Evolutionary conservation across 2,797 vertebrate species (phyloP).

Genomic region (Tenualosa ilisha): DNA sequence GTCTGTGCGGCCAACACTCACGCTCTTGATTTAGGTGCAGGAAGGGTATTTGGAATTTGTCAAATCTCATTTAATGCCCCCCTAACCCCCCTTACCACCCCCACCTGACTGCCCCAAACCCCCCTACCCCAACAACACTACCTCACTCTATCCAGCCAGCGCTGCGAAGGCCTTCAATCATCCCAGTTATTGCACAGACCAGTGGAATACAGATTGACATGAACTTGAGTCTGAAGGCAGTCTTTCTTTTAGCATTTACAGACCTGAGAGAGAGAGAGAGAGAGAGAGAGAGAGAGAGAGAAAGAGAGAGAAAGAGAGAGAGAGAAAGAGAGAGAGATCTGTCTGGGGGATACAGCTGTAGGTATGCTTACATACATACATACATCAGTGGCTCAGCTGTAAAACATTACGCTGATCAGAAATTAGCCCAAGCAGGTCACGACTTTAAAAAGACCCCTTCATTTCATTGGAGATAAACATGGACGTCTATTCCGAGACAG

Average conservation of each 20-base stretch:
- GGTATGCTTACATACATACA: neutral
- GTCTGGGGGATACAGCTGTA: too few relatives aligned
- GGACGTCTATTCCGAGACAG: neutral
- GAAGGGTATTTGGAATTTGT: conserved; percentile 50
- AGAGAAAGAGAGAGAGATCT: too few relatives aligned
- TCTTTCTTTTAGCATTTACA: neutral
- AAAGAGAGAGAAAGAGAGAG: neutral
- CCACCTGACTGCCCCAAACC: neutral
- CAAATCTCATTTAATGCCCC: conserved; percentile 39
- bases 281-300: too few relatives aligned
- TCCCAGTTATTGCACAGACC: neutral
- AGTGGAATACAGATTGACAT: neutral
- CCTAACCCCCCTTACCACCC: neutral
- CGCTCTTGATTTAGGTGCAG: conserved; percentile 50
- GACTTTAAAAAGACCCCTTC: neutral
- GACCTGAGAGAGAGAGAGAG: neutral
- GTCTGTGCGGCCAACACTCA: conserved; percentile 35
- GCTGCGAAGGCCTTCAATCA: conserved; percentile 5
- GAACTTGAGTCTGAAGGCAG: neutral
- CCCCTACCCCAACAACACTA: neutral
- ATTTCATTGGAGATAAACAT: neutral
- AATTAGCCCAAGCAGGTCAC: neutral
- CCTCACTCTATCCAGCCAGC: neutral
- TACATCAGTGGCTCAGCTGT: neutral
- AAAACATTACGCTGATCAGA: neutral